Evolutionary conservation across 2,888 invertebrate genomes (phyloP).

Genomic region (Cremastinae sp.): DNA sequence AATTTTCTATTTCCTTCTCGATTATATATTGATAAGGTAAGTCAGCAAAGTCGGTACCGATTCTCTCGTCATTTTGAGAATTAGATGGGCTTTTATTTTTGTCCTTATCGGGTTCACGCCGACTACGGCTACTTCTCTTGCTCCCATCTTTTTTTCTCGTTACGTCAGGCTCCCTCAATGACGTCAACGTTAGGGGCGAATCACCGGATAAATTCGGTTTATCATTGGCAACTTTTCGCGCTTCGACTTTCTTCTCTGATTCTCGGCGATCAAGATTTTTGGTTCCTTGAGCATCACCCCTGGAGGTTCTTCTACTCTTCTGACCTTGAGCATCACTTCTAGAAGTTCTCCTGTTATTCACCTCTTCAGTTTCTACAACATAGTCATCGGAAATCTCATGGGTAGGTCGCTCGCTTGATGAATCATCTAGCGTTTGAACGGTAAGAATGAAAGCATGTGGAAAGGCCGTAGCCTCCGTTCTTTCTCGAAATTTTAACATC

Average conservation of each 20-base stretch:
- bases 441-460: conserved; percentile 75
- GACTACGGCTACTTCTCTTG: conserved; percentile 26
- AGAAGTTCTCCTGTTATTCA: too few species aligned
- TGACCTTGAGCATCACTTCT: too few species aligned
- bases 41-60: conserved; percentile 62
- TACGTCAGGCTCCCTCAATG: not conserved
- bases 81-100: conserved; percentile 28
- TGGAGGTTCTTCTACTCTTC: too few species aligned
- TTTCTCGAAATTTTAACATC: conserved; percentile 73
- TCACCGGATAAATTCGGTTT: conserved; percentile 3
- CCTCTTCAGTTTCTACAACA: too few species aligned
- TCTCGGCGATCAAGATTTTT: not conserved
- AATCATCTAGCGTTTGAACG: conserved; percentile 64
- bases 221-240: not conserved
- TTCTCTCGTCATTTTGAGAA: conserved; percentile 34
- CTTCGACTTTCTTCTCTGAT: not conserved
- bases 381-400: too few species aligned
- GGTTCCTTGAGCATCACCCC: too few species aligned
- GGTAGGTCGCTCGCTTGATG: conserved; percentile 5
- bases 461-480: conserved; percentile 69
- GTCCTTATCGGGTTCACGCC: conserved; percentile 18
- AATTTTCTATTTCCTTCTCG: conserved; percentile 72
- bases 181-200: not conserved
- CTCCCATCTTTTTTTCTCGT: conserved; percentile 23
- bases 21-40: conserved; percentile 75